These are phyloP conservation scores for Eriocheir sinensis DNA, from an alignment of 1,140 invertebrate species.

Conservation along the genomic window DNA sequence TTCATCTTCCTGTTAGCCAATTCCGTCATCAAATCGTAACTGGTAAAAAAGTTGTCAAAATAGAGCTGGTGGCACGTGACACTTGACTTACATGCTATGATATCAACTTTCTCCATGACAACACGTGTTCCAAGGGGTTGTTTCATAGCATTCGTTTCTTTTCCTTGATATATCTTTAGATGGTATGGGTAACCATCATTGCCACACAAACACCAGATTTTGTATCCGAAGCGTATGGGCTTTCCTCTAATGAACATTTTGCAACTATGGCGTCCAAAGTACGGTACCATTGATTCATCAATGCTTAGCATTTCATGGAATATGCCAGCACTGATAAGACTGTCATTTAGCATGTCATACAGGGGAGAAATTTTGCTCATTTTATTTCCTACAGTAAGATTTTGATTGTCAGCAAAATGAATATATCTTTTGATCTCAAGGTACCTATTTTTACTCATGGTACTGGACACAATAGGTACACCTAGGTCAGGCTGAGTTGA, in stretches of 20 bases:
- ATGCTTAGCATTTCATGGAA: conserved; percentile 40
- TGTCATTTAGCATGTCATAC: conserved; percentile 46
- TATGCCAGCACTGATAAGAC: neutral
- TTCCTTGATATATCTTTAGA: conserved; percentile 14
- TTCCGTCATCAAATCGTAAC: neutral
- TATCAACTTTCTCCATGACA: neutral
- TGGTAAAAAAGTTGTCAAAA: conserved; percentile 40
- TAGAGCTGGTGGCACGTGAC: conserved; percentile 31
- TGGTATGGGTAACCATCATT: conserved; percentile 31
- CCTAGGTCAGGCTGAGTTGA: conserved; percentile 32
- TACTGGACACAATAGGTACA: conserved; percentile 30
- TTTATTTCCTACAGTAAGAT: too few relatives aligned
- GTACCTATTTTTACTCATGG: conserved; percentile 18
- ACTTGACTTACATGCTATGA: neutral
- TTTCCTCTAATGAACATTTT: conserved; percentile 45
- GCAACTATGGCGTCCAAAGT: conserved; percentile 6
- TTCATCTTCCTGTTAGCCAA: neutral
- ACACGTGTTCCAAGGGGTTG: conserved; percentile 24
- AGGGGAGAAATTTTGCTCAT: conserved; percentile 46
- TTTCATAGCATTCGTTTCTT: neutral
- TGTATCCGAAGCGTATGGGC: conserved; percentile 44
- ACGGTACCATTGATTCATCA: conserved; percentile 47
- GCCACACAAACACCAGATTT: conserved; percentile 39
- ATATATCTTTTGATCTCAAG: conserved; percentile 38
- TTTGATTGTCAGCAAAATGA: conserved; percentile 26